These are phyloP conservation scores for Drosophila kanapiae DNA, from an alignment of 1,140 invertebrate species.

Conservation along the genomic window DNA sequence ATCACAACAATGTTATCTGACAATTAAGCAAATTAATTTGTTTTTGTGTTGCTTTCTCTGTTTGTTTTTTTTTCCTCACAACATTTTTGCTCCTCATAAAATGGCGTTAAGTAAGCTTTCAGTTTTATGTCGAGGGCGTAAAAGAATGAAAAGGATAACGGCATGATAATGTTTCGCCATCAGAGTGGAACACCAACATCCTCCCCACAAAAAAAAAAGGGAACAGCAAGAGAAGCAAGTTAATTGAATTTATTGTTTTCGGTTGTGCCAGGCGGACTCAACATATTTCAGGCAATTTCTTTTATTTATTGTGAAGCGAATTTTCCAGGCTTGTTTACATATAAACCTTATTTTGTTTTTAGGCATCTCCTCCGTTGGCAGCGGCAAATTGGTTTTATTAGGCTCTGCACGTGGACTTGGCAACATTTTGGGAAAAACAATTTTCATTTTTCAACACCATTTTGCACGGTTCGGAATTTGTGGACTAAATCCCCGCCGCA, in stretches of 20 bases:
- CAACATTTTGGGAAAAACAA: constrained; percentile 43
- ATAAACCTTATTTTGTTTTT: constrained; percentile 17
- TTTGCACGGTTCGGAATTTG: constrained; percentile 12
- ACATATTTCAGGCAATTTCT: constrained; percentile 35
- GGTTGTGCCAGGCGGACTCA: constrained; percentile 26
- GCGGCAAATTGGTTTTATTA: constrained; percentile 59
- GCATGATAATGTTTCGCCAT: constrained; percentile 34
- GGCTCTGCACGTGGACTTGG: constrained; percentile 35
- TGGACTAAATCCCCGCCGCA: constrained; percentile 25
- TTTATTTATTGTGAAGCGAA: constrained; percentile 16
- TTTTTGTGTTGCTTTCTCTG: constrained; percentile 32
- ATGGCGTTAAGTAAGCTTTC: constrained; percentile 50
- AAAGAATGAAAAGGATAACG: constrained; percentile 35
- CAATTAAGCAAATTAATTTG: constrained; percentile 59
- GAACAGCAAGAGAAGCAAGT: constrained; percentile 32
- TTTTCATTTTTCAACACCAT: constrained; percentile 44
- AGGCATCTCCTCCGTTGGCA: constrained; percentile 14
- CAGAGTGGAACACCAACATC: constrained; percentile 21
- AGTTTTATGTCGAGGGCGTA: constrained; percentile 29
- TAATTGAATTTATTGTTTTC: constrained; percentile 66
- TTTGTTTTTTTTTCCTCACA: constrained; percentile 6
- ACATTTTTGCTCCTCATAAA: constrained; percentile 35
- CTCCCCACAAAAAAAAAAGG: constrained; percentile 15
- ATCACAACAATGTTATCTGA: constrained; percentile 36
- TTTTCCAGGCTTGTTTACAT: constrained; percentile 29